Base-by-base conservation (phyloP, 1,140 invertebrate genomes). In the Matsumurasca onukii region DNA sequence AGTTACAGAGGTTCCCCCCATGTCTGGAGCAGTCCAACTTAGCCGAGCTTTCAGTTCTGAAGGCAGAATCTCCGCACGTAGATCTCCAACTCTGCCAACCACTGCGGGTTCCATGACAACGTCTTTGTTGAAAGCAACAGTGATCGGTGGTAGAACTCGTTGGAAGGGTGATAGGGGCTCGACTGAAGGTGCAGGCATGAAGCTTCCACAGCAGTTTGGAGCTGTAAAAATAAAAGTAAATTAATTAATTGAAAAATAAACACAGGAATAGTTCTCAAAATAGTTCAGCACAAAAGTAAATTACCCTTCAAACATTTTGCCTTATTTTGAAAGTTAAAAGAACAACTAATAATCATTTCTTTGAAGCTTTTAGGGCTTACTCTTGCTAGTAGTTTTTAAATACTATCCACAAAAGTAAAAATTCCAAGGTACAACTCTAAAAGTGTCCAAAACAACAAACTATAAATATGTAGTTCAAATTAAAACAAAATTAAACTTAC, bases 1-100 rank as follows among this genome's bases (percentile, higher is more conserved):
- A 2, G 79, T 77, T 0, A 83, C 83, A 70, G 76, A 74, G 57
- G 78, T 73, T 3, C 80, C 81, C 1, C 80, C 82, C 78, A 82
- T 83, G 72, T 81, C 85, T 2, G 84, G 84, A 15, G 84, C 81
- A 2, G 83, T 85, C 84, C 84, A 86, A 1, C 75, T 75, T 0
- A 86, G 73, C 52, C 77, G 71, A 1, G 80, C 81, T 68, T 78
- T 80, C 52, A 78, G 70, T 48, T 82, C 79, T 31, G 75, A 73
- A 0, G 76, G 69, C n/a, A 80, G 66, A 1, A 81, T 69, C 51
- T 79, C 76, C 0, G 79, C 77, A 45, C 71, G 75, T 1, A 85
- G 72, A 75, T 85, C 83, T 13, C 81, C 82, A 31, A 84, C 80
- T 64, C 78, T 73, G 0, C 82, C 82, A 13, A 77, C 74, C 34